phyloP scores from a whole-genome alignment of 1,140 invertebrate genomes.

The Macrostomum lignano region DNA sequence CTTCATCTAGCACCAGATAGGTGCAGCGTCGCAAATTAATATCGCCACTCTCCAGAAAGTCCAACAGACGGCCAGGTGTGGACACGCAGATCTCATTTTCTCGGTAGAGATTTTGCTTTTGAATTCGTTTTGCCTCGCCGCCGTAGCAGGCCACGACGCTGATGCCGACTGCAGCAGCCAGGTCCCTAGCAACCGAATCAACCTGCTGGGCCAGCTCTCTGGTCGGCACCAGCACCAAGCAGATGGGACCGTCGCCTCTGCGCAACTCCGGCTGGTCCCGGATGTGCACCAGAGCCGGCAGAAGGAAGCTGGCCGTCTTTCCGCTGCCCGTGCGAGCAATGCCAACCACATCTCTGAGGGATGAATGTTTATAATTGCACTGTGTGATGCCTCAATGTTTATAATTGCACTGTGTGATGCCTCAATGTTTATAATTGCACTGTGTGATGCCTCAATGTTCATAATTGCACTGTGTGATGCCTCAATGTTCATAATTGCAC shows the following conservation, averaged over 20 bases:
- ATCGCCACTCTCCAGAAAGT: slow-evolving; percentile 63
- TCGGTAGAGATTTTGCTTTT: slow-evolving; percentile 44
- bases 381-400: too few species aligned
- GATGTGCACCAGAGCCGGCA: slow-evolving; percentile 57
- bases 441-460: too few species aligned
- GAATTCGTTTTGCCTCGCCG: slow-evolving; percentile 65
- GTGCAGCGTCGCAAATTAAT: slow-evolving; percentile 62
- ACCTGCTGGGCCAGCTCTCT: slow-evolving; percentile 82
- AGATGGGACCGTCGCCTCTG: slow-evolving; percentile 60
- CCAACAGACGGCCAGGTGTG: slow-evolving; percentile 74
- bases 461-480: too few species aligned
- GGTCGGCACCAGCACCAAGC: slow-evolving; percentile 60
- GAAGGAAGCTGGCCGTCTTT: slow-evolving; percentile 27
- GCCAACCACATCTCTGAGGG: too few species aligned
- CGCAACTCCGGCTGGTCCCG: slow-evolving; percentile 51
- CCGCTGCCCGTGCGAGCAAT: too few species aligned
- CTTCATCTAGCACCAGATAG: slow-evolving; percentile 83
- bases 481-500: too few species aligned
- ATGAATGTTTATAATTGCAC: too few species aligned
- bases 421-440: too few species aligned
- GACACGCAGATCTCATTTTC: slow-evolving; percentile 31
- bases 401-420: too few species aligned
- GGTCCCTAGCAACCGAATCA: slow-evolving; percentile 60
- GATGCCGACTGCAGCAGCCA: slow-evolving; percentile 53
- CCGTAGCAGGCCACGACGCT: slow-evolving; percentile 75